Conservation (phyloP, 2,797 vertebrate genomes). For the Crenuchus spilurus region DNA sequence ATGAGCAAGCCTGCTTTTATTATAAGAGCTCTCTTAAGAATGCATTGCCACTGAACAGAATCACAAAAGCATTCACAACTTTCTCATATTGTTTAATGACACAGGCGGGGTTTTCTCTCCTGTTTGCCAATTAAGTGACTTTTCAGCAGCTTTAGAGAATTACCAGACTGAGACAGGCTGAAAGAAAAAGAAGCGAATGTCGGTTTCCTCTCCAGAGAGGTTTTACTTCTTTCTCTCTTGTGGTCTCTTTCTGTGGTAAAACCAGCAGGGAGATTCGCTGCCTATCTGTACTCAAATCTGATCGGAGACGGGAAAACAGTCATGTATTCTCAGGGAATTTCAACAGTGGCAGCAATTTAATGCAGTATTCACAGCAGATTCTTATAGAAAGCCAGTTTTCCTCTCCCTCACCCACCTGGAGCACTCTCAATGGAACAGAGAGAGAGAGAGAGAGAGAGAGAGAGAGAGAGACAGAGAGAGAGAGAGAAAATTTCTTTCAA, state of each 20-base stretch:
- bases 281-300: slow-evolving; percentile 25
- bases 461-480: neutral
- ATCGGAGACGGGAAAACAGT: slow-evolving; percentile 42
- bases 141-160: slow-evolving; percentile 33
- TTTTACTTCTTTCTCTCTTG: slow-evolving; percentile 25
- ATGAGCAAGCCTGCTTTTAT: slow-evolving; percentile 55
- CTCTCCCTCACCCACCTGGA: slow-evolving; percentile 23
- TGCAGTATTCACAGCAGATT: slow-evolving; percentile 29
- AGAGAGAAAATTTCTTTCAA: slow-evolving; percentile 32
- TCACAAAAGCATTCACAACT: neutral
- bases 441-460: slow-evolving; percentile 1
- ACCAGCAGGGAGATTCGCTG: slow-evolving; percentile 27
- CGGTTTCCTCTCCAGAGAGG: slow-evolving; percentile 25
- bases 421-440: slow-evolving; percentile 15
- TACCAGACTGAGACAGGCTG: slow-evolving; percentile 25
- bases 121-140: slow-evolving; percentile 14
- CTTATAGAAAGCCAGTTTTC: slow-evolving; percentile 36
- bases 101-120: slow-evolving; percentile 10
- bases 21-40: slow-evolving; percentile 56
- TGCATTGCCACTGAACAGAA: slow-evolving; percentile 43
- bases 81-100: slow-evolving; percentile 15
- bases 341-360: slow-evolving; percentile 36
- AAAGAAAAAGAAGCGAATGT: slow-evolving; percentile 20
- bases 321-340: slow-evolving; percentile 30
- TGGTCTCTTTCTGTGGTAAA: slow-evolving; percentile 35